Conservation (phyloP, 2,797 vertebrate species). For the Paguma larvata region DNA sequence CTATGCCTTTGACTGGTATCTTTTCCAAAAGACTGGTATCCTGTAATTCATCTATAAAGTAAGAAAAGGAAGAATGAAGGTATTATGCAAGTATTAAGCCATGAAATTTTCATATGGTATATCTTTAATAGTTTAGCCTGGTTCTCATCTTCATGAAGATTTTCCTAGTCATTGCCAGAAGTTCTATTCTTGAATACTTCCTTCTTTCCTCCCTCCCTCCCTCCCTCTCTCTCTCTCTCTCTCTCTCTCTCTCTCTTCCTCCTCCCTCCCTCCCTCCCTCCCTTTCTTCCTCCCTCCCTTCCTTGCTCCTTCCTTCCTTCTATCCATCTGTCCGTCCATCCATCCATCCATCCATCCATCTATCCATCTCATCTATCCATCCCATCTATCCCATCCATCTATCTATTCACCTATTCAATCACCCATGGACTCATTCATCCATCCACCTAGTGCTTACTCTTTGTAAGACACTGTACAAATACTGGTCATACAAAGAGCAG, state of each 20-base stretch:
- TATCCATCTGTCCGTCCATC: background rate
- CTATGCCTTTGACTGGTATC: background rate
- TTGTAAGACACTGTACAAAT: background rate
- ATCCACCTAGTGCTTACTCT: background rate
- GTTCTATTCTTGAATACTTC: background rate
- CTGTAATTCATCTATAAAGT: background rate
- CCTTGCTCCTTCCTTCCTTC: too few relatives aligned
- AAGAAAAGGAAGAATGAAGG: slow-evolving; percentile 41
- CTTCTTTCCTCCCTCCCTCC: too few relatives aligned
- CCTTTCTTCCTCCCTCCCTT: too few relatives aligned
- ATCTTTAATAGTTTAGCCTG: slow-evolving; percentile 26
- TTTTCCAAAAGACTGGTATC: slow-evolving; percentile 27
- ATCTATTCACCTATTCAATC: background rate
- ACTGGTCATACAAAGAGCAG: background rate
- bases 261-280: too few relatives aligned
- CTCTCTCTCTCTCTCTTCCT: too few relatives aligned
- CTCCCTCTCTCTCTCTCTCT: too few relatives aligned
- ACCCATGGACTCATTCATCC: background rate
- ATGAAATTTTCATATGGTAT: background rate
- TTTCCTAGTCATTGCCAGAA: background rate
- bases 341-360: too few relatives aligned
- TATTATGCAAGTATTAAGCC: background rate
- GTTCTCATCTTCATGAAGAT: background rate
- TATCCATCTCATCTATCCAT: too few relatives aligned
- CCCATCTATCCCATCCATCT: too few relatives aligned